phyloP scores from a whole-genome alignment of 2,888 invertebrate genomes.

The Trilocha varians region DNA sequence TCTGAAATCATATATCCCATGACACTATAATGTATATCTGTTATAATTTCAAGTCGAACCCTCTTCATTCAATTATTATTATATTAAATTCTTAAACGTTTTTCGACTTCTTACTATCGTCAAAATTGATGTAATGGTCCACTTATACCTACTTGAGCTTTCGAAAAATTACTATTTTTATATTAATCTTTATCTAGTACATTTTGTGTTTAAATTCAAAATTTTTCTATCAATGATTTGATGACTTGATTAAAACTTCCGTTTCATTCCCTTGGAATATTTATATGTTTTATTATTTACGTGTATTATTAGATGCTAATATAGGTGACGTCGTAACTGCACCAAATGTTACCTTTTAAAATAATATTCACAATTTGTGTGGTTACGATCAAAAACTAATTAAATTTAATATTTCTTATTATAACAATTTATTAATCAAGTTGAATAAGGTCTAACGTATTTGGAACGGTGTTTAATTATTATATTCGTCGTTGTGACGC shows the following conservation, averaged over 20 bases:
- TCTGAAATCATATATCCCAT: slow-evolving; percentile 31
- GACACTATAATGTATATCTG: slow-evolving; percentile 30
- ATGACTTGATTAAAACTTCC: slow-evolving; percentile 25
- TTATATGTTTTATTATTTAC: slow-evolving; percentile 20
- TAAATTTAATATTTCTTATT: slow-evolving; percentile 51
- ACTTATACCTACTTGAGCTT: slow-evolving; percentile 67
- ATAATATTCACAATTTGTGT: neutral
- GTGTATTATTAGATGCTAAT: slow-evolving; percentile 3
- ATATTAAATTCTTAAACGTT: slow-evolving; percentile 11
- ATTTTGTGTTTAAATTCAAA: slow-evolving; percentile 43
- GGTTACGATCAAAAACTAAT: slow-evolving; percentile 23
- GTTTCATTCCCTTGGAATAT: slow-evolving; percentile 40
- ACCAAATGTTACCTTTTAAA: neutral
- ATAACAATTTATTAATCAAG: slow-evolving; percentile 39
- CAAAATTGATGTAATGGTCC: slow-evolving; percentile 43
- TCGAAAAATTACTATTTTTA: slow-evolving; percentile 65
- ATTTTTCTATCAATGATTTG: slow-evolving; percentile 32
- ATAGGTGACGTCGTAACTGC: neutral
- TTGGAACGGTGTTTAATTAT: slow-evolving; percentile 36
- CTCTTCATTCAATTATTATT: neutral
- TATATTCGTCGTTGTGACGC: slow-evolving; percentile 64
- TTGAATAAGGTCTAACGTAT: slow-evolving; percentile 56
- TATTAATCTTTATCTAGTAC: slow-evolving; percentile 59
- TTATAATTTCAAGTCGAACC: neutral
- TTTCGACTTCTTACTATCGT: slow-evolving; percentile 22